A percentile compares a stretch with the other conserved stretches of the same genome.
Evolutionary conservation across 2,797 vertebrate species (phyloP).

Genomic region (Lepus oiostolus): DNA sequence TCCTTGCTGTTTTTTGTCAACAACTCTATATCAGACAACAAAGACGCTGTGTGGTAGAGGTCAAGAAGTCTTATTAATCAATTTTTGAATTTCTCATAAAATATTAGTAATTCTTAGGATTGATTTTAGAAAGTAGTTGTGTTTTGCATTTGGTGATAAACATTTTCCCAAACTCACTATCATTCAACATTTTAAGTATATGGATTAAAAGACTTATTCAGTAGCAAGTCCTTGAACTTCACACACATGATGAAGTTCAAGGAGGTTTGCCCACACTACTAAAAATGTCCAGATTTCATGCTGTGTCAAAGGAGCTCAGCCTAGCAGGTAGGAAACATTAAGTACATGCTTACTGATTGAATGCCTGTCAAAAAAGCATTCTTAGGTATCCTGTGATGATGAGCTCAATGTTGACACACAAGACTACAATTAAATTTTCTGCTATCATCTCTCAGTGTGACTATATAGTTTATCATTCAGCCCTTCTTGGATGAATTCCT

Average conservation of each 20-base stretch:
- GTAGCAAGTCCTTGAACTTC: not conserved
- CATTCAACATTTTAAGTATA: not conserved
- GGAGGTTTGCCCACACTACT: not conserved
- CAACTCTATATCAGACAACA: not conserved
- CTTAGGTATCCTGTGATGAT: no score
- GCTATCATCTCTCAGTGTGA: not conserved
- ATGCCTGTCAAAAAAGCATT: not conserved
- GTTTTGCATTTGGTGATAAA: not conserved
- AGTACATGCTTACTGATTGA: not conserved
- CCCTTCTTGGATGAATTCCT: not conserved
- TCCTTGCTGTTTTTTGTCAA: not conserved
- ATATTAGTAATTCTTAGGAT: not conserved
- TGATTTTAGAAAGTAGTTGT: constrained; percentile 34
- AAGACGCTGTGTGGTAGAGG: not conserved
- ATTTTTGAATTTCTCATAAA: not conserved
- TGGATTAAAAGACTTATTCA: not conserved
- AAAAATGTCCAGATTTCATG: not conserved
- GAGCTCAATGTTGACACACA: not conserved
- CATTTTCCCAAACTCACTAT: not conserved
- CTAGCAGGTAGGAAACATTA: not conserved
- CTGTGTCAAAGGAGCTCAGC: not conserved
- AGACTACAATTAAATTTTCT: not conserved
- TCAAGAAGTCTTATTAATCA: not conserved
- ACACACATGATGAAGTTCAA: not conserved
- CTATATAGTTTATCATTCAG: not conserved